phyloP scores from a whole-genome alignment of 2,797 vertebrate genomes.

The Malurus leucopterus region DNA sequence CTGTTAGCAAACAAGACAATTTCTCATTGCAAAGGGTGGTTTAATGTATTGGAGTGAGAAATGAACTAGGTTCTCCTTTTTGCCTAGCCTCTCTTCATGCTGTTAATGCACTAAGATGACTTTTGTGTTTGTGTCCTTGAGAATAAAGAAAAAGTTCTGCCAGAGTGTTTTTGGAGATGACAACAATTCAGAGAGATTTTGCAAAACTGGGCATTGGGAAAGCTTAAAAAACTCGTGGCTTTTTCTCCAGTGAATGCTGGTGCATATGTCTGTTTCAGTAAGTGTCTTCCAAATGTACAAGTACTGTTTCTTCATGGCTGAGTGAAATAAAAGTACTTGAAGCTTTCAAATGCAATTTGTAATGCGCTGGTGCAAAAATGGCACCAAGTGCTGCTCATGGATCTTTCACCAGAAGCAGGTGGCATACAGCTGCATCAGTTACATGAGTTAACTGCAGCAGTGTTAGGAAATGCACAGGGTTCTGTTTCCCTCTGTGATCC shows the following conservation, averaged over 20 bases:
- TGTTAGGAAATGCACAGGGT: background rate
- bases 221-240: background rate
- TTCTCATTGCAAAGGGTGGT: background rate
- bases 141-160: background rate
- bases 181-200: background rate
- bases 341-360: background rate
- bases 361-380: background rate
- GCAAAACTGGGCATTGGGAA: background rate
- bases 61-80: background rate
- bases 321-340: conserved; percentile 13
- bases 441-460: background rate
- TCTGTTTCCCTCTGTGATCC: background rate
- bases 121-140: background rate
- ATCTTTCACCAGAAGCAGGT: background rate
- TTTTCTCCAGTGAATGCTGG: background rate
- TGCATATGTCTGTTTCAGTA: background rate
- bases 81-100: background rate
- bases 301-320: background rate
- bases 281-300: background rate
- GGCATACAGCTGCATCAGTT: background rate
- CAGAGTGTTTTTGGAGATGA: background rate
- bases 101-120: background rate
- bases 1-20: background rate
- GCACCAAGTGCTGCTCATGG: background rate
- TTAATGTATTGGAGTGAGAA: background rate